Conservation (phyloP, 1,140 invertebrate species). For the Luehdorfia chinensis region DNA sequence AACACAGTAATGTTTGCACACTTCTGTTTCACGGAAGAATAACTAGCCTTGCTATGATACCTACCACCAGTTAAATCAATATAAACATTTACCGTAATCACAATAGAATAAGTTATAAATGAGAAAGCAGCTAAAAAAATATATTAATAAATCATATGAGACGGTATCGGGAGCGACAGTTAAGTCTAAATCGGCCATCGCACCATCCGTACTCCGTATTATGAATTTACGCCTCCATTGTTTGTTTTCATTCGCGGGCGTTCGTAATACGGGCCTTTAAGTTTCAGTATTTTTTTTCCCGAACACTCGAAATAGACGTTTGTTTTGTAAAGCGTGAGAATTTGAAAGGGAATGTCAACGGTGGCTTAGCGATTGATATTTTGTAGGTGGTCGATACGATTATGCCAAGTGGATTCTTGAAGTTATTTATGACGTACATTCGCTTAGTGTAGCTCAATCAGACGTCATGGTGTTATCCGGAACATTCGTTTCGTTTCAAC, state of each 20-base stretch:
- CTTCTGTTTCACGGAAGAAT: too few species aligned
- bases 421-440: conserved; percentile 11
- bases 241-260: conserved; percentile 51
- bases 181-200: conserved; percentile 24
- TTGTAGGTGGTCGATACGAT: conserved; percentile 29
- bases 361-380: conserved; percentile 32
- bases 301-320: conserved; percentile 47
- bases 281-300: conserved; percentile 33
- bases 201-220: conserved; percentile 20
- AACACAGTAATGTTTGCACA: too few species aligned
- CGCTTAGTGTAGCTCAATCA: background rate
- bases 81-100: too few species aligned
- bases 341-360: conserved; percentile 45
- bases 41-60: too few species aligned
- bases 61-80: too few species aligned
- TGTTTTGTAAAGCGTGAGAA: conserved; percentile 53
- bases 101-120: too few species aligned
- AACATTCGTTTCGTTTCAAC: conserved; percentile 2
- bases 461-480: background rate
- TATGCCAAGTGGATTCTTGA: conserved; percentile 11
- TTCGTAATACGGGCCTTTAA: conserved; percentile 47
- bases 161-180: conserved; percentile 18
- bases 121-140: too few species aligned
- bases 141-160: conserved; percentile 22
- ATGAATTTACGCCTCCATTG: conserved; percentile 45